phyloP scores from a whole-genome alignment of 2,797 vertebrate species.

The Philypnodon macrostomus region DNA sequence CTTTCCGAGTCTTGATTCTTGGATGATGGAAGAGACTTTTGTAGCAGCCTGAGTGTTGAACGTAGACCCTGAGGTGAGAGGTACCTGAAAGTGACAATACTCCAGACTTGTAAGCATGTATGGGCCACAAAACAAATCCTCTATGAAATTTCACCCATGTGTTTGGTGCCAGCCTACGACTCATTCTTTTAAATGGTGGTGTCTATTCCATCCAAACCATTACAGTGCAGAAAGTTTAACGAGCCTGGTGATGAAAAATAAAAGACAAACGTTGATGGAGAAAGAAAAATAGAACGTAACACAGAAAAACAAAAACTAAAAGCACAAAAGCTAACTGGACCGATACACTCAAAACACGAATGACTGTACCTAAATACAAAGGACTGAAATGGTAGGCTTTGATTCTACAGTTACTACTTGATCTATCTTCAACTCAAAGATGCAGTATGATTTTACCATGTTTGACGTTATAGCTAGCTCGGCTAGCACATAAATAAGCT shows the following conservation, averaged over 20 bases:
- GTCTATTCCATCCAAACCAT: slow-evolving; percentile 39
- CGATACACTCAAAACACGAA: not conserved
- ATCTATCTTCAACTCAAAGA: not conserved
- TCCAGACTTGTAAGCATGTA: slow-evolving; percentile 65
- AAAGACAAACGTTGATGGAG: slow-evolving; percentile 12
- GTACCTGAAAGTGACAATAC: slow-evolving; percentile 62
- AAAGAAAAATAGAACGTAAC: slow-evolving; percentile 1
- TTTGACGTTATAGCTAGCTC: slow-evolving; percentile 15
- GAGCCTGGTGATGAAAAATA: slow-evolving; percentile 52
- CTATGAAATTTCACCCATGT: slow-evolving; percentile 77
- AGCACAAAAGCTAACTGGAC: not conserved
- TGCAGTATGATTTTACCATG: slow-evolving; percentile 3
- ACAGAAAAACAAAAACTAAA: slow-evolving; percentile 1
- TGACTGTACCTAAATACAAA: not conserved
- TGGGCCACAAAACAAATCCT: slow-evolving; percentile 75
- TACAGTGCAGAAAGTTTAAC: slow-evolving; percentile 23
- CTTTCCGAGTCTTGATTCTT: slow-evolving; percentile 61
- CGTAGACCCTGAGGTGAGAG: slow-evolving; percentile 71
- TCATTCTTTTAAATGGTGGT: slow-evolving; percentile 56
- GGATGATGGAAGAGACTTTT: slow-evolving; percentile 60
- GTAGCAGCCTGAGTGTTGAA: slow-evolving; percentile 39
- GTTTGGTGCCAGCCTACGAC: slow-evolving; percentile 76
- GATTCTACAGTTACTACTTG: not conserved
- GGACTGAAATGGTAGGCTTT: no score
- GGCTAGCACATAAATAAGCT: slow-evolving; percentile 9